A percentile compares a stretch with the other conserved stretches of the same genome.
phyloP scores from a whole-genome alignment of 1,140 invertebrate genomes.

The Chironomus striatipennis region DNA sequence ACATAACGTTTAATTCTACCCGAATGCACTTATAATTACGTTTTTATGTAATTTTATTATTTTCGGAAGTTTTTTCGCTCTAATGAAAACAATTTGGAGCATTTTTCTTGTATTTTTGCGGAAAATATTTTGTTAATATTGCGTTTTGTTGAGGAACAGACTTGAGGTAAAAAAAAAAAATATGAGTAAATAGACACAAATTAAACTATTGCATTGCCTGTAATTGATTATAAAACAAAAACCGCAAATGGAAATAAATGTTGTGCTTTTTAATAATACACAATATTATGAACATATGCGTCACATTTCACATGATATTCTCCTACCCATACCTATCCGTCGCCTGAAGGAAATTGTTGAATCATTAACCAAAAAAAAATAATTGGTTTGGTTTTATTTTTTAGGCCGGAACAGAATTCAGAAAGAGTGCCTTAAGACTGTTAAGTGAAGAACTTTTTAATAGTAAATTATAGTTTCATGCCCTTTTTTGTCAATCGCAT shows the following conservation, averaged over 20 bases:
- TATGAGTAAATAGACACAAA: no score
- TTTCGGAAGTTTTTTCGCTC: conserved; percentile 6
- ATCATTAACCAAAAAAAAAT: conserved; percentile 19
- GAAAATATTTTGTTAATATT: neutral
- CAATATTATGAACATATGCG: neutral
- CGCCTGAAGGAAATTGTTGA: neutral
- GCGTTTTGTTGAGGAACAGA: neutral
- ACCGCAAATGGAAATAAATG: neutral
- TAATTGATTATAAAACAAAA: neutral
- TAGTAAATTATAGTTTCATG: conserved; percentile 16
- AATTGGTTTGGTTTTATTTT: conserved; percentile 23
- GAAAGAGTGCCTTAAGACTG: neutral
- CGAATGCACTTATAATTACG: no score
- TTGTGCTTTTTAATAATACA: no score
- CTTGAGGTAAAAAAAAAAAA: neutral
- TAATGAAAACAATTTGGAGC: neutral
- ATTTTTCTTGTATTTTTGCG: neutral
- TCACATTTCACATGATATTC: neutral
- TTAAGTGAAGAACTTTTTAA: neutral
- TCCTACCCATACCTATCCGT: neutral
- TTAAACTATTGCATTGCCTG: neutral
- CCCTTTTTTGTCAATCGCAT: conserved; percentile 7
- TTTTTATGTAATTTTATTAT: neutral
- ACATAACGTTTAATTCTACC: no score
- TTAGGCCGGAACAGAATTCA: conserved; percentile 9